phyloP scores from a whole-genome alignment of 1,140 invertebrate genomes.

The Schlechtendalia chinensis region DNA sequence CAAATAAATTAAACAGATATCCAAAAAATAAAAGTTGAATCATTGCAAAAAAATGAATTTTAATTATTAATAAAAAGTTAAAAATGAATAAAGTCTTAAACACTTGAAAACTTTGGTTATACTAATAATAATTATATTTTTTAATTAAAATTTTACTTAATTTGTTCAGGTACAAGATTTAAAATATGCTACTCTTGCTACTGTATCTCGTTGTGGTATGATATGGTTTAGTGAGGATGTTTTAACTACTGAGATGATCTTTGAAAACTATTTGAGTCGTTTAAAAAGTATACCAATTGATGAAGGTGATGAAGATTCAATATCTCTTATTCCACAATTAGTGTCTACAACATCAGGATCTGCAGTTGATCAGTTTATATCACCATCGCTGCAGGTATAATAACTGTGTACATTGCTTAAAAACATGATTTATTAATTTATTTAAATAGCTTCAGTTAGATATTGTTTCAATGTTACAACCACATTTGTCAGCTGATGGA shows the following conservation, averaged over 20 bases:
- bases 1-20: no score
- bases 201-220: conserved; percentile 99
- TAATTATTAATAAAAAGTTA: no score
- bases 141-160: not conserved
- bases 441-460: conserved; percentile 68
- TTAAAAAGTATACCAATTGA: conserved; percentile 88
- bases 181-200: conserved; percentile 96
- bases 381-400: conserved; percentile 70
- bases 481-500: conserved; percentile 87
- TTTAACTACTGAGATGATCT: conserved; percentile 97
- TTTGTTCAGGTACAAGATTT: conserved; percentile 82
- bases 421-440: not conserved
- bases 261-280: conserved; percentile 89
- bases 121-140: no score
- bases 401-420: not conserved
- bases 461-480: conserved; percentile 78
- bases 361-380: conserved; percentile 69
- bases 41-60: no score
- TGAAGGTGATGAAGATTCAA: conserved; percentile 79
- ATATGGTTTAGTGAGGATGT: conserved; percentile 99
- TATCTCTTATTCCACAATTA: conserved; percentile 39
- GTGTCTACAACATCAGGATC: conserved; percentile 31
- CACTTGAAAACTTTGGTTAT: no score
- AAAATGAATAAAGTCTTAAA: no score
- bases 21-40: no score